Evolutionary conservation across 2,888 invertebrate genomes (phyloP), one percentile per base, ranked within the genome.

Genomic region (Clostera curtula): DNA sequence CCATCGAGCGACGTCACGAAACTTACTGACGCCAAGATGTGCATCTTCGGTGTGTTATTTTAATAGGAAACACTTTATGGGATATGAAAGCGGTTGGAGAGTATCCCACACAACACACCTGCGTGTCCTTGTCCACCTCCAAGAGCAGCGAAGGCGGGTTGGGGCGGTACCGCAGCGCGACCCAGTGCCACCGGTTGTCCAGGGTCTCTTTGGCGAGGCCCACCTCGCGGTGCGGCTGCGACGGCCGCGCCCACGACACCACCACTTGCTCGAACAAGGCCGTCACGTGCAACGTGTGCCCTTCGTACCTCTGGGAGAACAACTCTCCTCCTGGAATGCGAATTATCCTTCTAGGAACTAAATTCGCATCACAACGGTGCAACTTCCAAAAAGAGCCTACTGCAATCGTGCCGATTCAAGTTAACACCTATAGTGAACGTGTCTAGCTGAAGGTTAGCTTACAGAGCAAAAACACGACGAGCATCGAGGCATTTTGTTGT

Each of bases 161-260:
- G 39, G 75, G 72, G 37, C 68, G 56, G 67, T 90, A 89, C 25
- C 88, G 79, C 24, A 92, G 70, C 58, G 88, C 89, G 27, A 91
- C 88, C 57, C 87, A 89, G 72, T 94, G 93, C 94, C 94, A 94
- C 55, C 84, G 87, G 74, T 94, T 94, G 80, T 94, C 90, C 32
- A 93, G 83, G 41, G 92, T 87, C 56, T 88, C 87, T 33, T 88
- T 89, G 27, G 84, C 83, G 32, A 93, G 79, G 34, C 86, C 87
- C 23, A 89, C 89, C 62, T 91, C 90, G 36, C 86, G 72, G 27
- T 69, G 77, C 43, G 59, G 51, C 61, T 82, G 79, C 46, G 79
- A 82, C 22, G 86, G 85, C 35, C 86, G 73, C 53, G 85, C 82
- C 68, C 88, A 80, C 21, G 87, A 85, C 39, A 88, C 84, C 57